Conservation (phyloP, 1,140 invertebrate species). For the Laupala kohalensis region DNA sequence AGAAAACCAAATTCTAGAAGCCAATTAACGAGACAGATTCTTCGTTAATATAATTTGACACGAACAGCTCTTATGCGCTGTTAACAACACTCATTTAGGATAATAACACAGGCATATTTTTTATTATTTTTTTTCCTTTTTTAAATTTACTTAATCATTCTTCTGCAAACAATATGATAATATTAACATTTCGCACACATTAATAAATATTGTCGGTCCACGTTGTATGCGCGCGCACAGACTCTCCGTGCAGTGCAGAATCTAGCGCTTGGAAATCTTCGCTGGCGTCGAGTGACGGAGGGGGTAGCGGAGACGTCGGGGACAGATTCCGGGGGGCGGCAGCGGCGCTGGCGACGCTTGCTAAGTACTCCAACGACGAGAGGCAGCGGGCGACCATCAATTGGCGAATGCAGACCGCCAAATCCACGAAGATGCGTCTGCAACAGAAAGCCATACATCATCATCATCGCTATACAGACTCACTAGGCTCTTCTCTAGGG, state of each 20-base stretch:
- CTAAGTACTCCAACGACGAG: too few species aligned
- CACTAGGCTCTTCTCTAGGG: too few species aligned
- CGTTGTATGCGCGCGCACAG: background rate
- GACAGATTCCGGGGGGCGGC: too few species aligned
- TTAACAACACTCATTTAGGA: background rate
- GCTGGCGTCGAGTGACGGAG: too few species aligned
- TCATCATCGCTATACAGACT: too few species aligned
- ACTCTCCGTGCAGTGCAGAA: too few species aligned
- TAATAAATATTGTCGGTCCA: background rate
- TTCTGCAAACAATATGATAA: background rate
- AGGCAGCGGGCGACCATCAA: background rate
- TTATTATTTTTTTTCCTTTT: background rate
- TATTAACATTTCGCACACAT: background rate
- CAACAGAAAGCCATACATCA: too few species aligned
- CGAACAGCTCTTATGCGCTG: background rate
- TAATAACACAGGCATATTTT: background rate
- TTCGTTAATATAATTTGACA: background rate
- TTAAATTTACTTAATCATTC: too few species aligned
- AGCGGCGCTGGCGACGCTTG: too few species aligned
- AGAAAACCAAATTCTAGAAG: background rate
- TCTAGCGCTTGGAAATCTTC: too few species aligned
- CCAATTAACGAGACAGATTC: too few species aligned
- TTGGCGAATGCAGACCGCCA: background rate
- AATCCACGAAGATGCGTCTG: background rate
- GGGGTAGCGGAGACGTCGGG: too few species aligned